A percentile compares a stretch with the other conserved stretches of the same genome.
phyloP scores from a whole-genome alignment of 2,797 vertebrate genomes.

The Takifugu ocellatus region DNA sequence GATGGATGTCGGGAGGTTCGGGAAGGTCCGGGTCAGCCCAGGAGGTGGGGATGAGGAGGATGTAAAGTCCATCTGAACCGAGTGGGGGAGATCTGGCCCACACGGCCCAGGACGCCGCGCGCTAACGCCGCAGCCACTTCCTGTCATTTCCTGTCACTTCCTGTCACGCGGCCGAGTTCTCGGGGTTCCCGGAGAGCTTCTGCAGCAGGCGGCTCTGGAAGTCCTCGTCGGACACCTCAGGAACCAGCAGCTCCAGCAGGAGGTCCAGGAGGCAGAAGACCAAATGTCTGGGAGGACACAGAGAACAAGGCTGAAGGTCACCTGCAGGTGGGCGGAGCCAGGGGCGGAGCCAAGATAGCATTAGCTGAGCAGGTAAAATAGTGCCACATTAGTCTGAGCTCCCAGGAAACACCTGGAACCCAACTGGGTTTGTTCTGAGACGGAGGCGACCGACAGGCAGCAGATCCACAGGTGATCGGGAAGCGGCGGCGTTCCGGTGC shows the following conservation, averaged over 20 bases:
- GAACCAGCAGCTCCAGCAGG: conserved; percentile 86
- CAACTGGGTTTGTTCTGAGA: background rate
- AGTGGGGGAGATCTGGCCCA: too few species aligned
- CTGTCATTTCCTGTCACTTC: too few species aligned
- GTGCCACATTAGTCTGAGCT: too few species aligned
- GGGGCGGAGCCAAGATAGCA: background rate
- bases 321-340: background rate
- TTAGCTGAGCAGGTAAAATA: too few species aligned
- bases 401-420: too few species aligned
- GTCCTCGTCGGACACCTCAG: conserved; percentile 73
- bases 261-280: conserved; percentile 88
- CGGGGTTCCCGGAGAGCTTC: conserved; percentile 63
- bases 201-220: conserved; percentile 73
- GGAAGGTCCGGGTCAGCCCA: conserved; percentile 10
- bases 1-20: background rate
- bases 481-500: background rate
- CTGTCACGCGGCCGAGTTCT: conserved; percentile 52
- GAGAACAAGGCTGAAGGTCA: background rate
- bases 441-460: background rate
- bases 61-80: too few species aligned
- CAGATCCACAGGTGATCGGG: background rate
- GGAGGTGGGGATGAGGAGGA: conserved; percentile 13
- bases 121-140: too few species aligned
- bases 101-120: too few species aligned
- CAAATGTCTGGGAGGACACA: conserved; percentile 80